phyloP scores from a whole-genome alignment of 2,888 invertebrate genomes.

The Leucoptera coffeella region DNA sequence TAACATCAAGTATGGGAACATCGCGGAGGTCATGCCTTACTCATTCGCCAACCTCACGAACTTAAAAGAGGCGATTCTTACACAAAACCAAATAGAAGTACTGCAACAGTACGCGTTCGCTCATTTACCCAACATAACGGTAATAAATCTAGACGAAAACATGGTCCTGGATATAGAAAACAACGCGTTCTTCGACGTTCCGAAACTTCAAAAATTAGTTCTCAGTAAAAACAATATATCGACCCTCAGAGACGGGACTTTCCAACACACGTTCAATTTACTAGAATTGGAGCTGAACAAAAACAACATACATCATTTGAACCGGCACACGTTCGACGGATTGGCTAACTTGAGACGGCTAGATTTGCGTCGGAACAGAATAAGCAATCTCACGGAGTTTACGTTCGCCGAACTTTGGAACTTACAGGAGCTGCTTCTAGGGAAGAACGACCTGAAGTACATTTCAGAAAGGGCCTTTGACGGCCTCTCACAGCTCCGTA shows the following conservation, averaged over 20 bases:
- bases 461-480: slow-evolving; percentile 73
- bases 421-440: slow-evolving; percentile 62
- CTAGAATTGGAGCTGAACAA: slow-evolving; percentile 75
- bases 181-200: slow-evolving; percentile 68
- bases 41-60: slow-evolving; percentile 70
- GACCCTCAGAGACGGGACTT: slow-evolving; percentile 78
- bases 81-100: slow-evolving; percentile 62
- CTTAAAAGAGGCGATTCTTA: slow-evolving; percentile 60
- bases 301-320: slow-evolving; percentile 68
- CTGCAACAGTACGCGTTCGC: slow-evolving; percentile 67
- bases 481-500: slow-evolving; percentile 65
- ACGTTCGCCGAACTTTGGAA: slow-evolving; percentile 75
- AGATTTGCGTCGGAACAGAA: slow-evolving; percentile 67
- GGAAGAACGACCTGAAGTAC: slow-evolving; percentile 63
- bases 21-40: slow-evolving; percentile 62
- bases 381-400: slow-evolving; percentile 71
- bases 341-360: slow-evolving; percentile 66
- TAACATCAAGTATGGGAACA: slow-evolving; percentile 66
- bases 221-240: slow-evolving; percentile 84
- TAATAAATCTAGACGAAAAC: slow-evolving; percentile 70
- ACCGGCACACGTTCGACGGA: slow-evolving; percentile 72
- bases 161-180: slow-evolving; percentile 67
- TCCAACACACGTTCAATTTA: slow-evolving; percentile 65
- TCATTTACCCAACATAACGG: slow-evolving; percentile 62
- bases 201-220: slow-evolving; percentile 65